These are phyloP conservation scores for Tangara arthus DNA, from an alignment of 2,797 vertebrate species.

Conservation along the genomic window DNA sequence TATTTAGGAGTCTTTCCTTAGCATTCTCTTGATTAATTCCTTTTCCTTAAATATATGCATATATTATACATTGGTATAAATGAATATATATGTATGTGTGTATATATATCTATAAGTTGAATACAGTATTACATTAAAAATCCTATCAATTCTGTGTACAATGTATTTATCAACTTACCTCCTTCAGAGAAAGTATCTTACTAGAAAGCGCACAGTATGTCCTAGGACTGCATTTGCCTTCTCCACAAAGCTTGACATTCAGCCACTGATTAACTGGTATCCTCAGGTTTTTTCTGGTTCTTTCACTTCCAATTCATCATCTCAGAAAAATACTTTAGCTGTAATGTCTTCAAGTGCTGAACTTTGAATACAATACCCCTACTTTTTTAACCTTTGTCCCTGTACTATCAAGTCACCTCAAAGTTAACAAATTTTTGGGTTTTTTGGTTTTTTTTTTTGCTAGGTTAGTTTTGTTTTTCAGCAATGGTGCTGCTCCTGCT, in stretches of 20 bases:
- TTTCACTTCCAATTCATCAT: background rate
- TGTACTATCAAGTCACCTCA: background rate
- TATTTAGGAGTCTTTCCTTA: background rate
- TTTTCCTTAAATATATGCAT: background rate
- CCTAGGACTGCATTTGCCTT: background rate
- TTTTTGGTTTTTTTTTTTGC: background rate
- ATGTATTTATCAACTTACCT: background rate
- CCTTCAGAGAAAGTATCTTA: background rate
- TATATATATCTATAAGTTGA: background rate
- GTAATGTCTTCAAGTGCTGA: background rate
- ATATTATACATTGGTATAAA: fast-evolving
- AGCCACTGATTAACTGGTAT: background rate
- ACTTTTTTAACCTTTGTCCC: background rate
- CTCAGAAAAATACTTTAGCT: background rate
- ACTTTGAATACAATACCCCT: background rate
- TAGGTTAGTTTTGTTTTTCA: background rate
- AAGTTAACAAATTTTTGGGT: background rate
- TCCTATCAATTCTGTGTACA: background rate
- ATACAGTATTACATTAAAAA: background rate
- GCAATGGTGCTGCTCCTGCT: background rate
- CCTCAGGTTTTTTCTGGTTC: background rate
- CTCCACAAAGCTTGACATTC: background rate
- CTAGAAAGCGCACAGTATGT: background rate
- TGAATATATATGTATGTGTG: background rate
- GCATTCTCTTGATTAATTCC: background rate